phyloP scores from a whole-genome alignment of 2,113 vertebrate genomes.

The Girardinichthys multiradiatus region DNA sequence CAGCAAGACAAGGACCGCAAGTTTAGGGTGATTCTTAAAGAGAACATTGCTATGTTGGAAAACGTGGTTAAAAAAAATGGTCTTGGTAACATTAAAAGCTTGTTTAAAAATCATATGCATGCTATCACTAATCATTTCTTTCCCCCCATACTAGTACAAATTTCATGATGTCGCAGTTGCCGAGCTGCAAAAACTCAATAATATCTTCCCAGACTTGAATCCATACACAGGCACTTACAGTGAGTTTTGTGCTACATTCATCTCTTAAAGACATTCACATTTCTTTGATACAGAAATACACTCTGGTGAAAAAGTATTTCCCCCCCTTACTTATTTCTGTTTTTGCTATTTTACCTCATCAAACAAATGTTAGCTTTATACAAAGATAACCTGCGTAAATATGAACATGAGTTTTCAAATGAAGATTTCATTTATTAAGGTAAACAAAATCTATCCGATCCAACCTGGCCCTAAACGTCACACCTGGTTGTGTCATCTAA shows the following conservation, averaged over 20 bases:
- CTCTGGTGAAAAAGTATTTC: neutral
- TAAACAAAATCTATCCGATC: too few relatives aligned
- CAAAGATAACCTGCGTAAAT: neutral
- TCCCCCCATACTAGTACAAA: constrained; percentile 73
- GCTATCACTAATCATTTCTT: neutral
- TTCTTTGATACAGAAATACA: neutral
- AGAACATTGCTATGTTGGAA: neutral
- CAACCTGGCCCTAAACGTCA: too few relatives aligned
- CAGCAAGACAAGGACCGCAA: too few relatives aligned
- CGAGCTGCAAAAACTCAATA: constrained; percentile 77
- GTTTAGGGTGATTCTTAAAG: too few relatives aligned
- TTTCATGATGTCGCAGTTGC: constrained; percentile 80
- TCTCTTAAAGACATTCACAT: neutral
- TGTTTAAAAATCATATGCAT: neutral
- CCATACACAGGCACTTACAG: constrained; percentile 73
- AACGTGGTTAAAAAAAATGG: neutral
- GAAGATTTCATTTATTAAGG: too few relatives aligned
- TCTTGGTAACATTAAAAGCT: neutral
- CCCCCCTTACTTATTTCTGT: neutral
- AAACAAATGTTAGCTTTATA: neutral
- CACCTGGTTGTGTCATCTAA: neutral
- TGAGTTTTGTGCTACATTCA: constrained; percentile 50
- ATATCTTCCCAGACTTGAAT: constrained; percentile 62
- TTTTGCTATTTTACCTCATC: neutral
- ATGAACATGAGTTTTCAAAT: neutral